phyloP scores from a whole-genome alignment of 2,888 invertebrate species.

The Hipparchia sbordonii region DNA sequence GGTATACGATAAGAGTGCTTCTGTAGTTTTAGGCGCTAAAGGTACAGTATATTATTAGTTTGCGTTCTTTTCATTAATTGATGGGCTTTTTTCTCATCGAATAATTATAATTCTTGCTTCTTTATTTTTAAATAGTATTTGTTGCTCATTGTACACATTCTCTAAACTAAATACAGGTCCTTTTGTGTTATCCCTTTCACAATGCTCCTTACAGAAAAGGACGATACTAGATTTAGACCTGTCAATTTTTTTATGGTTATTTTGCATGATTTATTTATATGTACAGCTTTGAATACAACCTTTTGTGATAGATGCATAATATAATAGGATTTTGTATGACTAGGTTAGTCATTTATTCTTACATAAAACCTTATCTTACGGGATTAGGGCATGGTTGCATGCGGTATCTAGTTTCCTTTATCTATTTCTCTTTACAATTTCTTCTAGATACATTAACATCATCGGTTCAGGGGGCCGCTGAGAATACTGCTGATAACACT shows the following conservation, averaged over 20 bases:
- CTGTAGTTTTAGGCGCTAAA: conserved; percentile 49
- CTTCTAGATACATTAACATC: conserved; percentile 44
- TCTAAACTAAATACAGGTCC: neutral
- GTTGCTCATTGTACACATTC: neutral
- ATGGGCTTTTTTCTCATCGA: neutral
- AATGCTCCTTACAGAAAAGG: too few relatives aligned
- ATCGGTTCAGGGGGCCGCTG: conserved; percentile 41
- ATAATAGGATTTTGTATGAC: too few relatives aligned
- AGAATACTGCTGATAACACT: conserved; percentile 44
- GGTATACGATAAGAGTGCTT: conserved; percentile 71
- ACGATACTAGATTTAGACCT: too few relatives aligned
- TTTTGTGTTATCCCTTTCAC: neutral
- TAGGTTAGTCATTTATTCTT: too few relatives aligned
- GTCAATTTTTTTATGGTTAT: too few relatives aligned
- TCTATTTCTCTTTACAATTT: conserved; percentile 36
- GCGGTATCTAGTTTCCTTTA: conserved; percentile 14
- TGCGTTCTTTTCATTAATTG: neutral
- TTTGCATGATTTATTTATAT: too few relatives aligned
- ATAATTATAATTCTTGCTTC: neutral
- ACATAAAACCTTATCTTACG: neutral
- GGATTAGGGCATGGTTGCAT: conserved; percentile 48
- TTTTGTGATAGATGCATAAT: too few relatives aligned
- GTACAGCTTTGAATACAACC: too few relatives aligned
- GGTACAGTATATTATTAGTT: conserved; percentile 40
- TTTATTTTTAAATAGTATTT: too few relatives aligned